Evolutionary conservation across 2,797 vertebrate genomes (phyloP), one percentile per base, ranked within the genome.

Genomic region (Rhynchotus rufescens): DNA sequence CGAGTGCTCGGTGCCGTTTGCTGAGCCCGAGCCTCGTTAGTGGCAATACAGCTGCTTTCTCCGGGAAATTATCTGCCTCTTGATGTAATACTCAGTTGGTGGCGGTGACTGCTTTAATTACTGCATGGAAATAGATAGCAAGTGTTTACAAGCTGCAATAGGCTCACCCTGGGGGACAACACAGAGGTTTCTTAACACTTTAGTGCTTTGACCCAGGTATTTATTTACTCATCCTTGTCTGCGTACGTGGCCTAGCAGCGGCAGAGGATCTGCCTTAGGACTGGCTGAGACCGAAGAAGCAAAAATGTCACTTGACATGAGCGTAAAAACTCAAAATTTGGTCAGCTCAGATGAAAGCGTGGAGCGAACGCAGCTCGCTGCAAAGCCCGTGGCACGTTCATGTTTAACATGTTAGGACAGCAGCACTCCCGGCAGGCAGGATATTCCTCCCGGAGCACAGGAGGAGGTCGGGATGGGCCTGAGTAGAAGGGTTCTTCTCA

Each of bases 11-110:
- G 6, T 3, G 1, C n/a, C n/a, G n/a, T n/a, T 19, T 56, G 52
- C 87, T n/a, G 71, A 67, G 93, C 78, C 21, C 5, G 45, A 68
- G 82, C 69, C 89, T 96, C 93, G 25, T 93, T 85, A 93, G 56
- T 54, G 81, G 87, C 19, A 90, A 49, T 80, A 79, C 68, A 91
- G 71, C 89, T 82, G 90, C 14, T 78, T 91, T 84, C 83, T 57
- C 57, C 72, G 66, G 86, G 89, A 68, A 86, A 92, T 82, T 69
- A 14, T 57, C 85, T 71, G 51, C 54, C 67, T 73, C 92, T 81
- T 61, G 42, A 66, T 76, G 64, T 34, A 32, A 49, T 40, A 22
- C 57, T 14, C 25, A 13, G 59, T 42, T 65, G 59, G 71, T 15
- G 36, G 52, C 71, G 77, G 51, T 65, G 44, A 25, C 56, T 45